A percentile compares a stretch with the other conserved stretches of the same genome.
These are phyloP conservation scores for Alloscopus bannaensis DNA, from an alignment of 2,888 invertebrate species.

Conservation along the genomic window DNA sequence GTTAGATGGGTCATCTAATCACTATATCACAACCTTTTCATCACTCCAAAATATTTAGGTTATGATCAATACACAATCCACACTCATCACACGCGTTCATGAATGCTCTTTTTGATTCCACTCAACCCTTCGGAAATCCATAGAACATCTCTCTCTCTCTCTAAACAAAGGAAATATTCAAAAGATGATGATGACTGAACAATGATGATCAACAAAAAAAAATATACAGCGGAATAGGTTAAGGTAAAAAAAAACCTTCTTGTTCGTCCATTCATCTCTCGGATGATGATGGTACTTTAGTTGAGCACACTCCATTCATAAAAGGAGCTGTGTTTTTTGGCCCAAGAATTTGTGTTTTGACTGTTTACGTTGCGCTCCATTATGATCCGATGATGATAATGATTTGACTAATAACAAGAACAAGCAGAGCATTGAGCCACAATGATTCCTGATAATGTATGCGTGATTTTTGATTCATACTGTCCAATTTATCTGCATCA, in stretches of 20 bases:
- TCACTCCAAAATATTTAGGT: constrained; percentile 43
- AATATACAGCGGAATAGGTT: too few species aligned
- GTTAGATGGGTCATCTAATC: constrained; percentile 68
- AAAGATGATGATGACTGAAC: too few species aligned
- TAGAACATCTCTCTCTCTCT: too few species aligned
- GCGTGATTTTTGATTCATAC: neutral
- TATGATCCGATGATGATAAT: constrained; percentile 33
- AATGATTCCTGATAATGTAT: too few species aligned
- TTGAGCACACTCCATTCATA: constrained; percentile 25
- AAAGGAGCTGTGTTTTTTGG: neutral
- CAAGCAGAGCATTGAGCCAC: constrained; percentile 30
- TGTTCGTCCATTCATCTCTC: too few species aligned
- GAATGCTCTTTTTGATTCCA: too few species aligned
- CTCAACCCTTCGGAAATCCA: constrained; percentile 22
- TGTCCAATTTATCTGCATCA: constrained; percentile 62
- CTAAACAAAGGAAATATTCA: too few species aligned
- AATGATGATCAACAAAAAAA: too few species aligned
- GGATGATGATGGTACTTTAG: too few species aligned
- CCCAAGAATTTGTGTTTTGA: too few species aligned
- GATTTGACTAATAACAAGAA: constrained; percentile 60
- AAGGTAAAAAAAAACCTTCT: too few species aligned
- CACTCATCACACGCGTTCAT: too few species aligned
- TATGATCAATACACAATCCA: constrained; percentile 48
- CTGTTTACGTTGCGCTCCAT: constrained; percentile 22
- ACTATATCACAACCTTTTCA: constrained; percentile 44